Evolutionary conservation across 2,113 vertebrate genomes (phyloP).

Genomic region (Thoracochromis brauschi): DNA sequence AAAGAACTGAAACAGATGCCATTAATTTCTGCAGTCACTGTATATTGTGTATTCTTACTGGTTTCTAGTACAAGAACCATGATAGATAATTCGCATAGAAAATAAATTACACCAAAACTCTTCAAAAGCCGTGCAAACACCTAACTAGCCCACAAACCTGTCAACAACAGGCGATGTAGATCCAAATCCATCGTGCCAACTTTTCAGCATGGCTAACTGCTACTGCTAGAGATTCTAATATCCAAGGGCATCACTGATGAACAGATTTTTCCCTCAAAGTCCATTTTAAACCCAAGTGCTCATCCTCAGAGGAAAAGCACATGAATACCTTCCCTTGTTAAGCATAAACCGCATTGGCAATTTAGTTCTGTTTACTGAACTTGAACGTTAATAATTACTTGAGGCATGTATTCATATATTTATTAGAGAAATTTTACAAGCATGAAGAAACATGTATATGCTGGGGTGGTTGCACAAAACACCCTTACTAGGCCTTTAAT

Average conservation of each 20-base stretch:
- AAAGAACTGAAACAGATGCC: not conserved
- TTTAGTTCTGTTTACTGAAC: not conserved
- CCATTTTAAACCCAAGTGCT: not conserved
- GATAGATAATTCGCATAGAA: not conserved
- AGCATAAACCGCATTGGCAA: not conserved
- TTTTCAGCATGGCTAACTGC: constrained; percentile 39
- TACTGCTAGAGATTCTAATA: constrained; percentile 9
- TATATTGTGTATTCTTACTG: not conserved
- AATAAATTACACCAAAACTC: not conserved
- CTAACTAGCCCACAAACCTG: constrained; percentile 18
- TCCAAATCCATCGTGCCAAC: not conserved
- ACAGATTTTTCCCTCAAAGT: constrained; percentile 8
- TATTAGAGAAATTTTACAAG: not conserved
- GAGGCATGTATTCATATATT: not conserved
- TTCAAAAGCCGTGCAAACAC: not conserved
- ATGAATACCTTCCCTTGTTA: not conserved
- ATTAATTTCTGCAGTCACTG: not conserved
- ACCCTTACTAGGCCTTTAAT: not conserved
- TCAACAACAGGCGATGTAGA: constrained; percentile 32
- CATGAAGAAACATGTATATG: not conserved
- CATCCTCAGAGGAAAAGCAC: not conserved
- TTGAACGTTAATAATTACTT: not conserved
- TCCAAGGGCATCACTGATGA: not conserved
- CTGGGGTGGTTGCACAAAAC: not conserved
- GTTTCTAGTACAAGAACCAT: not conserved